Base-by-base conservation (phyloP, 1,140 invertebrate species). In the Coenobita brevimanus region DNA sequence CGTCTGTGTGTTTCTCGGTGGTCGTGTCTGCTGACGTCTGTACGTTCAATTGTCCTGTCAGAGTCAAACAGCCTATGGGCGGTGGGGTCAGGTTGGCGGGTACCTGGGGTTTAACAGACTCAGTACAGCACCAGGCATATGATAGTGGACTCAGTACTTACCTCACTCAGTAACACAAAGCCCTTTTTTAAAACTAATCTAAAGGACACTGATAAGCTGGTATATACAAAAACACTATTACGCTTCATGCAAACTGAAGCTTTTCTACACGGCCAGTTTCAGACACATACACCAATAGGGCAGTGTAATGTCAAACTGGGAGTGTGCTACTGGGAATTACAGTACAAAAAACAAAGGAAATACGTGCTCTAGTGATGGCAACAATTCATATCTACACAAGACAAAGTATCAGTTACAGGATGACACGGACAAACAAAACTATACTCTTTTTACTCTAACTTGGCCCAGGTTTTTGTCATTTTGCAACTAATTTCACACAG, bases 21-120 rank as follows among this genome's bases (percentile, higher is more conserved):
- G 46, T 85, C 81, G 38, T 83, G 38, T 3, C 71, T 17, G 10
- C 43, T 69, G 36, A 24, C 57, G 46, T 88, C 82, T n/a, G n/a
- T 43, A 15, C 33, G 27, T 10, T 64, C 41, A 4, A 57, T 50
- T 38, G 62, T 75, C 71, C 43, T 83, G 46, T 82, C 80, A 38
- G 24, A 15, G 82, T 89, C 87, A 76, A 21, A 36, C n/a, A 24
- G 67, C 43, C 76, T 54, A 78, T 75, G 69, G 60, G 82, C 46
- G 57, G 46, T 89, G 57, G 71, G 85, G 30, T 46, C 62, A 80
- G 81, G 76, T 46, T 36, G 60, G 64, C 21, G 78, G 81, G 80
- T 71, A 83, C 69, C 81, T 82, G 81, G 57, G 80, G 76, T 46
- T 60, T 54, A 89, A 83, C 80, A 82, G n/a, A 81, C 41, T 75